Evolutionary conservation across 2,797 vertebrate genomes (phyloP).

Genomic region (Odontamblyopus lacepedii): DNA sequence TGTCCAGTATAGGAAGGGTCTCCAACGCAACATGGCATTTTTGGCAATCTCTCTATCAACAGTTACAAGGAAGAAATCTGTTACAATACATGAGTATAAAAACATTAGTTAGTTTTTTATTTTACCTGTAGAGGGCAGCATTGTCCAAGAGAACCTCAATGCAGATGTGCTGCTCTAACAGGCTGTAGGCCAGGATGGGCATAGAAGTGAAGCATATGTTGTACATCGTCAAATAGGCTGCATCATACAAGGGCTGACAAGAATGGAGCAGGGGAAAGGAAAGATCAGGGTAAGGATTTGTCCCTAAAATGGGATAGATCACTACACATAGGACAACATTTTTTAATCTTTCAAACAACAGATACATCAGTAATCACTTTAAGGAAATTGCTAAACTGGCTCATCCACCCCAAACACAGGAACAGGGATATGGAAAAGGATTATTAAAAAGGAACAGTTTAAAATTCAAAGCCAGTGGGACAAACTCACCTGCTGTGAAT

Average conservation of each 20-base stretch:
- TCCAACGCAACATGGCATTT: constrained; percentile 92
- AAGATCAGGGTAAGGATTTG: constrained; percentile 22
- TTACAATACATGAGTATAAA: background rate
- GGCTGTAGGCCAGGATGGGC: constrained; percentile 96
- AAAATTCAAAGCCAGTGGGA: constrained; percentile 32
- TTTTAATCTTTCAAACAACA: background rate
- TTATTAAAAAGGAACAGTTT: constrained; percentile 17
- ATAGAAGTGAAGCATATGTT: constrained; percentile 99
- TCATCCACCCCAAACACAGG: constrained; percentile 49
- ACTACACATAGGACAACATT: constrained; percentile 49
- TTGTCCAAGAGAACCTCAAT: constrained; percentile 88
- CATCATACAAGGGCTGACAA: constrained; percentile 93
- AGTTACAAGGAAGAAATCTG: background rate
- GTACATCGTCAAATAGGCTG: constrained; percentile 98
- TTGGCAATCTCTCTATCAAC: constrained; percentile 86
- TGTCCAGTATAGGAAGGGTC: constrained; percentile 94
- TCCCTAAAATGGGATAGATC: constrained; percentile 25
- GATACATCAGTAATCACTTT: no score
- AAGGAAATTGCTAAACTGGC: background rate
- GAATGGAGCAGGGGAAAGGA: constrained; percentile 33
- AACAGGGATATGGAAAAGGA: constrained; percentile 49
- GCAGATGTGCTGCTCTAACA: constrained; percentile 94
- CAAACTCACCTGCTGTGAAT: constrained; percentile 94
- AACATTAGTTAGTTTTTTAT: background rate
- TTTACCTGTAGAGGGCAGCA: constrained; percentile 91